Conservation (phyloP, 1,140 invertebrate species). For the Drosophila murphyi region DNA sequence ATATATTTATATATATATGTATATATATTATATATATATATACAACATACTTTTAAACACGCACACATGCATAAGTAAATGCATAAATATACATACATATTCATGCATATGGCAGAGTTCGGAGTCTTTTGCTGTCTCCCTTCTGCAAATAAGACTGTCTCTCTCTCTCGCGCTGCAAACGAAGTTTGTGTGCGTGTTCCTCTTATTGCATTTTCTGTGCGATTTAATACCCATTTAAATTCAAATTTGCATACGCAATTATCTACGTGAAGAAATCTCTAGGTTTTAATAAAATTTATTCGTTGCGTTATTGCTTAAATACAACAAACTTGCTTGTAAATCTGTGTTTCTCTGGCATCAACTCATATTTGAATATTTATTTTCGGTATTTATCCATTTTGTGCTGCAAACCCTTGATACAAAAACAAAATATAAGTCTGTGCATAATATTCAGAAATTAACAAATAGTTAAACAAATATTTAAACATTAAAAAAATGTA, state of each 20-base stretch:
- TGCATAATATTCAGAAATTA: too few relatives aligned
- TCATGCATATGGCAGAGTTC: conserved; percentile 25
- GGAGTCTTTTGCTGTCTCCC: background rate
- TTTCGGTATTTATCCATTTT: background rate
- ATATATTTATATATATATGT: too few relatives aligned
- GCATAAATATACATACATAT: background rate
- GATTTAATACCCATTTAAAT: conserved; percentile 81
- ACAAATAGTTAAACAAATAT: too few relatives aligned
- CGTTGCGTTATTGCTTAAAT: conserved; percentile 21
- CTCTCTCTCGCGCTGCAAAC: background rate
- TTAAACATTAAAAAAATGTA: too few relatives aligned
- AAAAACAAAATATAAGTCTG: too few relatives aligned
- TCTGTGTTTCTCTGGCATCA: background rate
- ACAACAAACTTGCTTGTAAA: background rate
- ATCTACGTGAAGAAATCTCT: conserved; percentile 82
- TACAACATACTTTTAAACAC: conserved; percentile 10
- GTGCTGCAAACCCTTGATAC: background rate
- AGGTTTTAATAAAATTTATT: conserved; percentile 75
- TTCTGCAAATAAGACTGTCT: background rate
- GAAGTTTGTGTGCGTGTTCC: conserved; percentile 6
- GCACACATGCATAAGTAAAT: background rate
- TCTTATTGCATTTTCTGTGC: conserved; percentile 69
- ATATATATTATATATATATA: background rate
- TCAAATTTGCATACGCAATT: conserved; percentile 76
- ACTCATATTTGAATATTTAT: background rate